Evolutionary conservation across 92 coral and sea anemone genomes (phyloP), one percentile per base, ranked within the genome.

Genomic region (Hydrozoanthus gracilis): DNA sequence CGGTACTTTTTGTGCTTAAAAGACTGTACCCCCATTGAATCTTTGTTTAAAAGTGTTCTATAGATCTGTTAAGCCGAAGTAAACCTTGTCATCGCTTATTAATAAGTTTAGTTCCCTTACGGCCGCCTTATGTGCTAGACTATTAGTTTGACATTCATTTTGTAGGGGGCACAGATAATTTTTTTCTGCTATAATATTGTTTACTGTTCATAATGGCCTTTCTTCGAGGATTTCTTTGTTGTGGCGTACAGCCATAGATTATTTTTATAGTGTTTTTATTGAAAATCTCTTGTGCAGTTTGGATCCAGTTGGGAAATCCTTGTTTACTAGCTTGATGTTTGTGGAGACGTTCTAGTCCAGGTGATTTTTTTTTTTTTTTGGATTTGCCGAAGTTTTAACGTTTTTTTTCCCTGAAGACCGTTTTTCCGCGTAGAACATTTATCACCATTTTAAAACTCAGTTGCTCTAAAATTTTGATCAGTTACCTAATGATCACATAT

Each of bases 241-340:
- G 69, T 62, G 69, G 18, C 69, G 14, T 62, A 62, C 69, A 62
- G 69, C 69, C 2, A 27, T 27, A 27, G 39, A 0, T 27, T 27
- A 27, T 27, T 27, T 27, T 27, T 27, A 27, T 27, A 15, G 69
- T 62, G 69, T 62, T 62, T 62, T 62, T 62, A 62, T 62, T 11
- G 69, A 62, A 62, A 62, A 62, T 62, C 69, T 62, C 69, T 62
- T 15, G 69, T 62, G 69, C 69, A 13, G 69, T 20, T 62, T 62
- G 16, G 69, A 62, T 62, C 39, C 39, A 27, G 39, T 27, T 27
- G 39, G 39, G 39, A 27, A 27, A 27, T 27, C 39, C 39, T 27
- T 27, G 39, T 27, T 27, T 27, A 27, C 39, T 27, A 27, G 39
- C 2, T 27, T 27, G 39, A 27, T 27, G 39, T 27, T 27, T 27